Percentiles rank a stretch among this genome's conserved stretches.
Evolutionary conservation across 2,113 vertebrate genomes (phyloP).

Genomic region (Harpagus bidentatus): DNA sequence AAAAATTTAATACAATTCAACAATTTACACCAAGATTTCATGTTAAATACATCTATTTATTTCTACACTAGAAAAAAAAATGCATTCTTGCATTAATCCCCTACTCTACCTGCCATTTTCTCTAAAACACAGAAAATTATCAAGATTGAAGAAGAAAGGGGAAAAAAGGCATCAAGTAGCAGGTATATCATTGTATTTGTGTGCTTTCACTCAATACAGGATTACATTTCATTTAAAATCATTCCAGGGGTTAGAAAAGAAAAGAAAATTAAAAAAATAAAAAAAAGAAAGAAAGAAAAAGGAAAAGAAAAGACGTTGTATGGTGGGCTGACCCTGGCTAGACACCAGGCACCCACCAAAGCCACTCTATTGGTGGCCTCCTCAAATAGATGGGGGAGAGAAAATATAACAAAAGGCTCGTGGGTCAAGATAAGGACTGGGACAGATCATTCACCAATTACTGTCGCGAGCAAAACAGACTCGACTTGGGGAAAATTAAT

Average conservation of each 20-base stretch:
- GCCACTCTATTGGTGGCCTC: neutral
- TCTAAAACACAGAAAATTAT: conserved; percentile 31
- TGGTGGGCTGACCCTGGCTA: neutral
- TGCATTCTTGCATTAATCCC: conserved; percentile 1
- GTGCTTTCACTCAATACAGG: neutral
- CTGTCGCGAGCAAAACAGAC: neutral
- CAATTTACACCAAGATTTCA: neutral
- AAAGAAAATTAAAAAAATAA: neutral
- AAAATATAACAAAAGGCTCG: neutral
- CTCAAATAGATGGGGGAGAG: neutral
- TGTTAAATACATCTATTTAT: conserved; percentile 14
- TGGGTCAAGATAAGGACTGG: neutral
- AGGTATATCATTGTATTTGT: conserved; percentile 28
- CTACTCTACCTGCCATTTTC: conserved; percentile 24
- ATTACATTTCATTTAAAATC: conserved; percentile 20
- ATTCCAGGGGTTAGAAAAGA: neutral
- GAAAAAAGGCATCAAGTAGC: neutral
- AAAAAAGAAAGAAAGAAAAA: neutral
- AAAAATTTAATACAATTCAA: conserved; percentile 22
- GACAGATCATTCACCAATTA: neutral
- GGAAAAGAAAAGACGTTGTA: neutral
- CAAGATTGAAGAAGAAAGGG: neutral
- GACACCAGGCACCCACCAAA: neutral
- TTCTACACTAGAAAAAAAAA: neutral
- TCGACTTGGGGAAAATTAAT: neutral